These are phyloP conservation scores for Palaemon carinicauda DNA, from an alignment of 1,140 invertebrate genomes.

Conservation along the genomic window DNA sequence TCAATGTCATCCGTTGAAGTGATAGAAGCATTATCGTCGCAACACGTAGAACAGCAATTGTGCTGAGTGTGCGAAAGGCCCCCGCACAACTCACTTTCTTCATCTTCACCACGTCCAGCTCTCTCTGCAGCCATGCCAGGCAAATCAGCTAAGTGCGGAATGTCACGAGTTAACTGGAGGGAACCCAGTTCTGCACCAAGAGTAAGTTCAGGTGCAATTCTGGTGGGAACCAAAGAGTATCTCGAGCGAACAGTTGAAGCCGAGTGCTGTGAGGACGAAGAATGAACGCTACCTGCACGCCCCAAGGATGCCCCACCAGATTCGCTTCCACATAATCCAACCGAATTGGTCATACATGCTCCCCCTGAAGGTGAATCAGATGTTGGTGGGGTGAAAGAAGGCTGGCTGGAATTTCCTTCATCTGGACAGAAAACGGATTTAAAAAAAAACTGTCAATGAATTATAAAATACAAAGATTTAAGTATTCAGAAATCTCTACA, in stretches of 20 bases:
- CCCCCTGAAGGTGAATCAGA: slow-evolving; percentile 3
- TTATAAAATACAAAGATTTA: no score
- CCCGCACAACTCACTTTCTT: slow-evolving; percentile 34
- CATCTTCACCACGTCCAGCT: slow-evolving; percentile 34
- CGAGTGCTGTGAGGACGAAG: slow-evolving; percentile 61
- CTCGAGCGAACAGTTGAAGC: slow-evolving; percentile 60
- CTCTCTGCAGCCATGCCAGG: slow-evolving; percentile 58
- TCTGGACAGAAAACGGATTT: neutral
- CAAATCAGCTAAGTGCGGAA: slow-evolving; percentile 57
- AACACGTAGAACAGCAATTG: slow-evolving; percentile 60
- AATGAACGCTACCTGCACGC: slow-evolving; percentile 57
- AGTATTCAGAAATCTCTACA: no score
- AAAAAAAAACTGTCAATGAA: no score
- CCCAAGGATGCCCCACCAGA: slow-evolving; percentile 40
- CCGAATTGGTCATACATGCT: neutral
- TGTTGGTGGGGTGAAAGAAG: slow-evolving; percentile 23
- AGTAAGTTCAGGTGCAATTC: slow-evolving; percentile 50
- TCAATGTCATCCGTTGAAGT: slow-evolving; percentile 47
- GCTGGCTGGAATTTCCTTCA: slow-evolving; percentile 12
- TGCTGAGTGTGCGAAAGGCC: slow-evolving; percentile 48
- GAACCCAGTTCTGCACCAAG: slow-evolving; percentile 53
- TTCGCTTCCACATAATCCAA: slow-evolving; percentile 39
- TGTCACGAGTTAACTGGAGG: slow-evolving; percentile 49
- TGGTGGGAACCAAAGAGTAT: slow-evolving; percentile 52
- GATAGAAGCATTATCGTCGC: slow-evolving; percentile 48